A percentile compares a stretch with the other conserved stretches of the same genome.
Conservation (phyloP, 2,888 invertebrate genomes). For the Sipha maydis region DNA sequence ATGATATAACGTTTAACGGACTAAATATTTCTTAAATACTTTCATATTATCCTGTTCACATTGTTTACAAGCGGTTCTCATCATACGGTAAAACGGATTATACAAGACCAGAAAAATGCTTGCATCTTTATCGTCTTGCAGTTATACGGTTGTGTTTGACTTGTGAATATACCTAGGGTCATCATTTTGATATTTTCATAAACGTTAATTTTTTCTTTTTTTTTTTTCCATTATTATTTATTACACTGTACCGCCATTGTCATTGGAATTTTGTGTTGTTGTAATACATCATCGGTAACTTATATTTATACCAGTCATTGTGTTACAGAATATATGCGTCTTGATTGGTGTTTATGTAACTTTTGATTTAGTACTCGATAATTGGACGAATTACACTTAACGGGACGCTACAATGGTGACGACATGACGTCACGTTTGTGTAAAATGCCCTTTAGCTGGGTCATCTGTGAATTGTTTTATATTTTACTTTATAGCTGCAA, state of each 20-base stretch:
- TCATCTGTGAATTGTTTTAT: conserved; percentile 16
- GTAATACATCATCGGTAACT: neutral
- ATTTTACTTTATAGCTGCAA: too few species aligned
- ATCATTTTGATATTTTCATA: neutral
- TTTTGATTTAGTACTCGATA: conserved; percentile 23
- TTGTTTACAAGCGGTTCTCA: neutral
- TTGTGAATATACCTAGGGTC: neutral
- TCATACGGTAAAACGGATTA: neutral
- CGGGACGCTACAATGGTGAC: neutral
- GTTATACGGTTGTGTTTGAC: neutral
- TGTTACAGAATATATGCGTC: neutral
- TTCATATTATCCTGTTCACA: neutral
- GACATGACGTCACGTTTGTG: conserved; percentile 34
- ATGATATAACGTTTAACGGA: conserved; percentile 8
- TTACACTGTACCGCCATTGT: neutral
- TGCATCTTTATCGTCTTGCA: neutral
- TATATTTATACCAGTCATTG: conserved; percentile 25
- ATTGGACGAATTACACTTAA: conserved; percentile 13
- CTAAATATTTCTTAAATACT: conserved; percentile 12
- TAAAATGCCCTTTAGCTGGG: conserved; percentile 39
- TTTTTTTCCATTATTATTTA: neutral
- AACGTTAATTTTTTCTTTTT: neutral
- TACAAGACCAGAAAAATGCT: neutral
- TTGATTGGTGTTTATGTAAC: conserved; percentile 16
- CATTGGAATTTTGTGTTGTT: neutral